Percentiles rank a stretch among this genome's conserved stretches.
Conservation (phyloP, 2,888 invertebrate species). For the Eutolmus rufibarbis region DNA sequence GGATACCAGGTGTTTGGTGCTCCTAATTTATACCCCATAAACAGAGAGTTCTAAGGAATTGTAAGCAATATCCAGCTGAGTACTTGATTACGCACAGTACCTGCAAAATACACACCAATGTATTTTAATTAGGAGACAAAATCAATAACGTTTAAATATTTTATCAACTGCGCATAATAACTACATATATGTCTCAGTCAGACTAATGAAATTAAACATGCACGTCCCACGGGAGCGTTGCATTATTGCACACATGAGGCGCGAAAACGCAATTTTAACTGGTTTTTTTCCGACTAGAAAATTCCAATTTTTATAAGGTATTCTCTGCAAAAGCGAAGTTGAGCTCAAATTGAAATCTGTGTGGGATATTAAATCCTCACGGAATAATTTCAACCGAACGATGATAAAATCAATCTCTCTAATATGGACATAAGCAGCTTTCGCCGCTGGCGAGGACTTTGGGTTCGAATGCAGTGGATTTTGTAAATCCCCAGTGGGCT, state of each 20-base stretch:
- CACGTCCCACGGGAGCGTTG: neutral
- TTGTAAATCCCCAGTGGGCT: neutral
- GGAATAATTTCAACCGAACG: neutral
- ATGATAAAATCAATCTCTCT: neutral
- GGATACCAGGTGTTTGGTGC: neutral
- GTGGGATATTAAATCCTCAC: neutral
- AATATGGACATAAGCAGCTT: neutral
- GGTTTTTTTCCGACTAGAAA: neutral
- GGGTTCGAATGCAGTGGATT: neutral
- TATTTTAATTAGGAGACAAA: neutral
- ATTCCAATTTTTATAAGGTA: neutral
- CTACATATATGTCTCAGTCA: neutral
- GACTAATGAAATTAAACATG: neutral
- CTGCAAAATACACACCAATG: neutral
- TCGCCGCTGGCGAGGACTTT: neutral
- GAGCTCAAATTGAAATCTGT: neutral
- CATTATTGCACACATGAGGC: neutral
- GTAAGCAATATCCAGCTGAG: neutral
- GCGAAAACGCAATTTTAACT: neutral
- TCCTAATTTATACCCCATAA: neutral
- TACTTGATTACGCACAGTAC: neutral
- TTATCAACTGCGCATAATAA: neutral
- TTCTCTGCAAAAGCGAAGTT: neutral
- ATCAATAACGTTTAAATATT: neutral
- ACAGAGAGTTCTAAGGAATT: neutral